Evolutionary conservation across 2,888 invertebrate species (phyloP), one percentile per base, ranked within the genome.

Genomic region (Drosophila mercatorum): DNA sequence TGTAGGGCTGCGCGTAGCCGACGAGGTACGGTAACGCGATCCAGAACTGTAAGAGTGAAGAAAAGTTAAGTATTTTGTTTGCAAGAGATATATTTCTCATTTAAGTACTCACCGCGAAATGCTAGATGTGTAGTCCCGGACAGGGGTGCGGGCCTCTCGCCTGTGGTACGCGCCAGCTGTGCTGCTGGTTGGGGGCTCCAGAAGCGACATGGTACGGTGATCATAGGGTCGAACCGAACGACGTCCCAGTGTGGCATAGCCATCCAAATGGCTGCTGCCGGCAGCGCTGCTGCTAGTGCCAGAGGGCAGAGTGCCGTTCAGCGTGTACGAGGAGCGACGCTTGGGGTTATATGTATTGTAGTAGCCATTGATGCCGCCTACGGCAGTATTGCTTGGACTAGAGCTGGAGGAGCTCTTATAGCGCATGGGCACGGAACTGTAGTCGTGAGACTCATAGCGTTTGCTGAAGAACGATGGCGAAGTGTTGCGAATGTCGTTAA

Each of bases 261-360:
- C 90, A 57, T 92, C 92, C 31, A 92, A 78, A 28, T 90, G 83
- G 8, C 79, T 85, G 40, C 85, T 81, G 3, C 70, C 64, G 8
- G 68, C 77, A 1, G 84, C 70, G 40, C 72, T 68, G 80, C 76
- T 69, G 28, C 70, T 68, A 40, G 73, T 75, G 46, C 73, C 72
- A 5, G 81, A 75, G 0, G 90, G 67, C 66, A 90, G 51, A 5
- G 81, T 81, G 31, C 91, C 90, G 57, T 92, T 92, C 0, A 91
- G 73, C 10, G 89, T 92, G 47, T 91, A 92, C 4, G 93, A 92
- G 4, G 91, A 93, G 36, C 93, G 90, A 17, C 93, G 89, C 67
- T 92, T 93, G 5, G 93, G 92, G 75, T 91, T 92, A 66, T 93
- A 93, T 4, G 92, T 92, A 61, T 85, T 92, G 69, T 92, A 93